A percentile compares a stretch with the other conserved stretches of the same genome.
Conservation (phyloP, 2,888 invertebrate genomes). For the Eupithecia inturbata region DNA sequence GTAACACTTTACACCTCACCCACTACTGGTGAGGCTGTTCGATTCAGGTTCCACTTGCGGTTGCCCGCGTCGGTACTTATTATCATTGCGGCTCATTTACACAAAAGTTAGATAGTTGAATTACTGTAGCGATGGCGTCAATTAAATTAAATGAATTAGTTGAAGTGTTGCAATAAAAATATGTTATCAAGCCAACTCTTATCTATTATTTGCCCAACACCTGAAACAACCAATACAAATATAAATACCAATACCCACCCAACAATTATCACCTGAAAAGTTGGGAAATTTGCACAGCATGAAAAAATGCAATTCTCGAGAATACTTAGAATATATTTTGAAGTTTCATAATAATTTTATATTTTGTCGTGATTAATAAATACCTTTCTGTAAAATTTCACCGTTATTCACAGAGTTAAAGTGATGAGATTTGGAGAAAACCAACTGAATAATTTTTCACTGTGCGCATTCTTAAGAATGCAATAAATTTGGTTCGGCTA, state of each 20-base stretch:
- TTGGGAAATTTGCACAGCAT: neutral
- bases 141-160: neutral
- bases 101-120: neutral
- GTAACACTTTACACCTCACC: neutral
- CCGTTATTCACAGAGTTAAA: too few species aligned
- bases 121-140: neutral
- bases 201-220: too few species aligned
- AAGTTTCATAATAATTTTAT: too few species aligned
- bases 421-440: neutral
- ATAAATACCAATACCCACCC: too few species aligned
- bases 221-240: too few species aligned
- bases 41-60: neutral
- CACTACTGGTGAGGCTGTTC: neutral
- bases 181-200: too few species aligned
- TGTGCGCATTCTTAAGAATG: slow-evolving; percentile 35
- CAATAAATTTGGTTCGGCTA: slow-evolving; percentile 41
- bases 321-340: too few species aligned
- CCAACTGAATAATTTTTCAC: slow-evolving; percentile 9
- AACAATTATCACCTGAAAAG: too few species aligned
- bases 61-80: neutral
- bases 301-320: neutral
- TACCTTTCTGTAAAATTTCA: too few species aligned
- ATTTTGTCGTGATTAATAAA: too few species aligned
- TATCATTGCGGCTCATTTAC: neutral
- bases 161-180: neutral